Evolutionary conservation across 2,888 invertebrate genomes (phyloP), one percentile per base, ranked within the genome.

Genomic region (Acrobasis consociella): DNA sequence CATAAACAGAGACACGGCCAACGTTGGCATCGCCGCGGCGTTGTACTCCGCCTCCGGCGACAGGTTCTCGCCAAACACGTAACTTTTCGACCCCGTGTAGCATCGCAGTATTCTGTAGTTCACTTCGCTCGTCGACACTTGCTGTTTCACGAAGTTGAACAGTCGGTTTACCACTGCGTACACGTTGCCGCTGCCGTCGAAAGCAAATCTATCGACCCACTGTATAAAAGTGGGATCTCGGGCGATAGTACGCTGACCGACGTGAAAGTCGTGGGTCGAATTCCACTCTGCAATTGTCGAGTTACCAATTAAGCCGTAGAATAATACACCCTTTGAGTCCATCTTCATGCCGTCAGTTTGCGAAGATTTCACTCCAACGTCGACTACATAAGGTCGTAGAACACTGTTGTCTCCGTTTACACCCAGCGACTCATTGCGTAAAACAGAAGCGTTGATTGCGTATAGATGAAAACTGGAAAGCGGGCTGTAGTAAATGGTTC

Each of bases 331-430:
- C 16, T 89, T 86, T 15, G 95, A 93, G 71, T 96, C 95, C 95
- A 96, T 95, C 65, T 94, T 93, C 95, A 96, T 96, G 0, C 96
- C 96, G 73, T 95, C 96, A 0, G 95, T 94, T 80, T 96, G 95
- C 0, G 96, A 95, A 0, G 91, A 81, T 77, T 95, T 96, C 0
- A 83, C 74, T 0, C 95, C 96, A 50, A 95, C 81, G 67, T 95
- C 94, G 9, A 83, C 89, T 0, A 96, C 93, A 66, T 92, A 85
- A 0, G 89, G 84, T n/a, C 87, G 83, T 8, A 91, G 67, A 9
- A 85, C 85, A 55, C 84, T 56, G 42, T 22, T 56, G 22, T 56
- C 83, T 5, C 85, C 81, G 9, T 81, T 82, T 62, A 74, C 77
- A 62, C 85, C 83, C 37, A 93, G 76, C 5, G 91, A 85, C 64